Conservation (phyloP, 2,888 invertebrate genomes). For the Lasioglossum morio region DNA sequence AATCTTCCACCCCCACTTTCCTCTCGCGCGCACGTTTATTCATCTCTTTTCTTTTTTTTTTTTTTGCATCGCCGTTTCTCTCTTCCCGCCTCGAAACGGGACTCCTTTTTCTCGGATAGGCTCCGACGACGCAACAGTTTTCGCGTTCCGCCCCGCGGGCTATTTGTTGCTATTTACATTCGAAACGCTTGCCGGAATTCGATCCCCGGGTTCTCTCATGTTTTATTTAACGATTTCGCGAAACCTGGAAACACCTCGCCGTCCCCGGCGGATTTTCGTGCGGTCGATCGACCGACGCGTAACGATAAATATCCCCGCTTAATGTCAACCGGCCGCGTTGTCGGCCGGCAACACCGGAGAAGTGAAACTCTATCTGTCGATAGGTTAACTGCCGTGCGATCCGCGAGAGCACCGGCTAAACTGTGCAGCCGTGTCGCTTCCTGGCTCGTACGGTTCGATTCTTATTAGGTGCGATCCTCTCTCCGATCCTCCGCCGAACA, state of each 20-base stretch:
- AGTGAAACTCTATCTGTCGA: conserved; percentile 73
- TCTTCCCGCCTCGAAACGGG: neutral
- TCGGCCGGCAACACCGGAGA: conserved; percentile 38
- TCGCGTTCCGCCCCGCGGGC: neutral
- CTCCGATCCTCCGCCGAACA: conserved; percentile 42
- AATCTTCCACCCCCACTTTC: conserved; percentile 21
- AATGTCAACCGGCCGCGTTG: conserved; percentile 51
- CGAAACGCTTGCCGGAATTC: conserved; percentile 19
- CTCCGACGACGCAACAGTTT: conserved; percentile 28
- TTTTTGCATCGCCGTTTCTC: neutral
- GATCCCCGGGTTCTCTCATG: conserved; percentile 29
- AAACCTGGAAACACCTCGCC: conserved; percentile 17
- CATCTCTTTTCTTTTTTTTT: too few relatives aligned
- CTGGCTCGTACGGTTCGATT: conserved; percentile 71
- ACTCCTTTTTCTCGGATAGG: neutral
- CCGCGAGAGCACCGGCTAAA: conserved; percentile 39
- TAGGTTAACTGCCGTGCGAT: conserved; percentile 67
- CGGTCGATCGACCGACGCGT: conserved; percentile 26
- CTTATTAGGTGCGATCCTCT: conserved; percentile 68
- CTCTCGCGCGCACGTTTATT: neutral
- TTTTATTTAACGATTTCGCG: conserved; percentile 45
- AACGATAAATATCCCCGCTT: conserved; percentile 61
- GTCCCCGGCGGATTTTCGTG: conserved; percentile 13
- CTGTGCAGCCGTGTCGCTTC: conserved; percentile 57
- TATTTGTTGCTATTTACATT: conserved; percentile 26